Evolutionary conservation across 2,797 vertebrate species (phyloP).

Genomic region (Syngnathus acus): DNA sequence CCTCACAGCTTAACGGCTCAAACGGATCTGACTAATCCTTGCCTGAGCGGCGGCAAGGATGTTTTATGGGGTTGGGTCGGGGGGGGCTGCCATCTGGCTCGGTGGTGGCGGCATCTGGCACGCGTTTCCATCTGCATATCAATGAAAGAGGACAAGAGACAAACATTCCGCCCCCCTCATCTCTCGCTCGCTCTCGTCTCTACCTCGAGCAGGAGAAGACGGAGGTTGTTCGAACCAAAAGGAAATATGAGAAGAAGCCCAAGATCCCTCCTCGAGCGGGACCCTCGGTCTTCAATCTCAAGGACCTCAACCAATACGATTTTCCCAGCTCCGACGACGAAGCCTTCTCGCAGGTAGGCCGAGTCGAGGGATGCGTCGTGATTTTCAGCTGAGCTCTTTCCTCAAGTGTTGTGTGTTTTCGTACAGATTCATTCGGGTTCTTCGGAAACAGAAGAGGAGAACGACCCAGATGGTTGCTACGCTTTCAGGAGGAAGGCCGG

Average conservation of each 20-base stretch:
- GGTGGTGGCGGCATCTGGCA: slow-evolving; percentile 57
- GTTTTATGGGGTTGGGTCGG: slow-evolving; percentile 13
- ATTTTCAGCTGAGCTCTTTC: background rate
- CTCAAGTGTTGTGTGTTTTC: background rate
- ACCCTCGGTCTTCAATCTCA: slow-evolving; percentile 88
- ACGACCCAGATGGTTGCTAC: slow-evolving; percentile 93
- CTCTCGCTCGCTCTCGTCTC: background rate
- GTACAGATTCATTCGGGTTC: slow-evolving; percentile 91
- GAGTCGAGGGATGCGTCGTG: too few species aligned
- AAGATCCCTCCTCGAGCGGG: slow-evolving; percentile 83
- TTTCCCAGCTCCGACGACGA: slow-evolving; percentile 99
- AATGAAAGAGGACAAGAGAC: slow-evolving; percentile 31
- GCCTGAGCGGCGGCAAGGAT: slow-evolving; percentile 32
- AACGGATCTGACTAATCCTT: slow-evolving; percentile 51
- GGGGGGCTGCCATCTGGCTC: slow-evolving; percentile 51
- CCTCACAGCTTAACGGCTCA: slow-evolving; percentile 28
- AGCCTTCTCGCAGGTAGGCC: slow-evolving; percentile 84
- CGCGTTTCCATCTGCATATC: slow-evolving; percentile 63
- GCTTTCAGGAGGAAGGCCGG: slow-evolving; percentile 97
- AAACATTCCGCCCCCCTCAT: background rate
- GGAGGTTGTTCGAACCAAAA: slow-evolving; percentile 88
- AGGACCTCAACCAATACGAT: slow-evolving; percentile 98
- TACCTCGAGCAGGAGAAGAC: slow-evolving; percentile 85
- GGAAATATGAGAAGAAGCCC: slow-evolving; percentile 98
- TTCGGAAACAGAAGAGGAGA: slow-evolving; percentile 96